A percentile compares a stretch with the other conserved stretches of the same genome.
These are phyloP conservation scores for Protophormia terraenovae DNA, from an alignment of 2,888 invertebrate genomes.

Conservation along the genomic window DNA sequence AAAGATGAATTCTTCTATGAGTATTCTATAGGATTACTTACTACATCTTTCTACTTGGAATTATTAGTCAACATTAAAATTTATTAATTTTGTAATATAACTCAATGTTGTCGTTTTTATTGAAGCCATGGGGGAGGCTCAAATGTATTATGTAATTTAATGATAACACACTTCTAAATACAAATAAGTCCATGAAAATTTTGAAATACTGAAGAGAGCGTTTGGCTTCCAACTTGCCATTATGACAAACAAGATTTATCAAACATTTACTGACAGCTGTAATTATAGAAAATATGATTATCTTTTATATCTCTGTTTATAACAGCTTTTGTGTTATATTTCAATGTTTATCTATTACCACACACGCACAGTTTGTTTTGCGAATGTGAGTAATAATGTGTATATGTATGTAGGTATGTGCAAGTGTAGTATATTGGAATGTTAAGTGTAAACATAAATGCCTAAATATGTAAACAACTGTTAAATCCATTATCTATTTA, in stretches of 20 bases:
- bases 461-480: slow-evolving; percentile 55
- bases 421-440: neutral
- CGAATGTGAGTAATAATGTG: no score
- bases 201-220: slow-evolving; percentile 4
- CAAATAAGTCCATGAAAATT: slow-evolving; percentile 11
- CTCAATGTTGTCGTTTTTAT: neutral
- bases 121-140: neutral
- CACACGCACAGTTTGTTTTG: neutral
- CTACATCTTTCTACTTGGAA: no score
- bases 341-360: neutral
- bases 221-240: slow-evolving; percentile 12
- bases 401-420: neutral
- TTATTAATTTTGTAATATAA: neutral
- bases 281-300: slow-evolving; percentile 58
- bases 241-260: slow-evolving; percentile 41
- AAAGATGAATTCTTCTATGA: no score
- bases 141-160: neutral
- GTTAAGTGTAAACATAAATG: slow-evolving; percentile 39
- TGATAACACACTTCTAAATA: neutral
- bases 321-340: slow-evolving; percentile 14
- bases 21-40: no score
- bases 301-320: slow-evolving; percentile 41
- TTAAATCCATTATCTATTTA: slow-evolving; percentile 56
- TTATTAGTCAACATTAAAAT: neutral
- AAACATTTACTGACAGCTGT: slow-evolving; percentile 54